Base-by-base conservation (phyloP, 2,797 vertebrate species). In the Schizopygopsis pylzovi region DNA sequence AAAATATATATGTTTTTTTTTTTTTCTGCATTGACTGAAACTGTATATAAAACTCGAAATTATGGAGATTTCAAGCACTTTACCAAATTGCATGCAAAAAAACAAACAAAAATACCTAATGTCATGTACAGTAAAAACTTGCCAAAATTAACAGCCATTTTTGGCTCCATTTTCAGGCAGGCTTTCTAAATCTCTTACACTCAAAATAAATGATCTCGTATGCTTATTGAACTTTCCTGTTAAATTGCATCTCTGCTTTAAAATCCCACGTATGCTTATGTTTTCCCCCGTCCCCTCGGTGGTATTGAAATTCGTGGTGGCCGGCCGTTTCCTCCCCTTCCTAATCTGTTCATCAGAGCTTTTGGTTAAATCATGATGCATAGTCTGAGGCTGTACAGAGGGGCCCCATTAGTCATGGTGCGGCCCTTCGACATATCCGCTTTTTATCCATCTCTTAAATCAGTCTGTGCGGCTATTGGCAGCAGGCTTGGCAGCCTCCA, bases 371-470 rank as follows among this genome's bases (percentile, higher is more conserved):
- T 96, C 96, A 94, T 97, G 96, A 97, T 97, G 96, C 91, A 93
- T 91, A 92, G 95, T 96, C 96, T 95, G 94, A 94, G 94, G 94
- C 94, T 95, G 95, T 95, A 96, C 96, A 94, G 94, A 95, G 94
- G 93, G 91, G 94, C 93, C 93, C 96, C 95, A 95, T 98, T 97
- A 97, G 97, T 97, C 96, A 96, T 92, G 90, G 94, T 92, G 93
- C 95, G 95, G 96, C 93, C 95, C 94, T 96, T 96, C 88, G 94
- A 95, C 93, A 93, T 96, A 95, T 96, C 95, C 96, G 90, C 95
- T 95, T 96, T 96, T 96, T 96, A 96, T 97, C 97, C 95, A 94
- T 97, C 96, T 97, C 95, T 97, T 96, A 95, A 97, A 95, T 97
- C 97, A 97, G 95, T 96, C 95, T 93, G 92, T 96, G 95, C 94